A percentile compares a stretch with the other conserved stretches of the same genome.
phyloP scores from a whole-genome alignment of 1,140 invertebrate genomes.

The Teleopsis dalmanni region DNA sequence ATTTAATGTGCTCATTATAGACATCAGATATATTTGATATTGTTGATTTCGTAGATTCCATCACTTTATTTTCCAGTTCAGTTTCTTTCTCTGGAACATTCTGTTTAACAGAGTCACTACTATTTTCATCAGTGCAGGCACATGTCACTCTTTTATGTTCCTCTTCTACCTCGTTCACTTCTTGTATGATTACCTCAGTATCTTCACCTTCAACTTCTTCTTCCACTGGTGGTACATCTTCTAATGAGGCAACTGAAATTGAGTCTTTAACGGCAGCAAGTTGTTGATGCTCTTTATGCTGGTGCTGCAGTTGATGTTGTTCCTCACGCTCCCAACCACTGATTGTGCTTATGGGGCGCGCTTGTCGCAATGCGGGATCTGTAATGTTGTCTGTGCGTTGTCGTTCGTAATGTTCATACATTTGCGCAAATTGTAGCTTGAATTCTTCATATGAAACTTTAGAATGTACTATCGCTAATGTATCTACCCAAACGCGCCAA shows the following conservation, averaged over 20 bases:
- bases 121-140: constrained; percentile 1
- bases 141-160: not conserved
- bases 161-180: constrained; percentile 3
- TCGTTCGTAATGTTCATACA: constrained; percentile 95
- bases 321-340: constrained; percentile 81
- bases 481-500: constrained; percentile 99
- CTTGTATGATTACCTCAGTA: not conserved
- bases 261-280: constrained; percentile 17
- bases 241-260: constrained; percentile 32
- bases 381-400: constrained; percentile 89
- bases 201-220: constrained; percentile 9
- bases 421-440: constrained; percentile 88
- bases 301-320: constrained; percentile 43
- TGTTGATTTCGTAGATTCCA: constrained; percentile 4
- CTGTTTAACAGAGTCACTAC: too few relatives aligned
- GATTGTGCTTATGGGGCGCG: constrained; percentile 90
- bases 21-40: constrained; percentile 40
- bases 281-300: constrained; percentile 13
- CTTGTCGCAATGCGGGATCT: constrained; percentile 83
- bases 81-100: too few relatives aligned
- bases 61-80: not conserved
- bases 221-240: constrained; percentile 29
- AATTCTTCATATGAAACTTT: constrained; percentile 98
- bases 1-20: constrained; percentile 42
- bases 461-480: constrained; percentile 97